Evolutionary conservation across 2,113 vertebrate species (phyloP), one percentile per base, ranked within the genome.

Genomic region (Tychaedon coryphoeus): DNA sequence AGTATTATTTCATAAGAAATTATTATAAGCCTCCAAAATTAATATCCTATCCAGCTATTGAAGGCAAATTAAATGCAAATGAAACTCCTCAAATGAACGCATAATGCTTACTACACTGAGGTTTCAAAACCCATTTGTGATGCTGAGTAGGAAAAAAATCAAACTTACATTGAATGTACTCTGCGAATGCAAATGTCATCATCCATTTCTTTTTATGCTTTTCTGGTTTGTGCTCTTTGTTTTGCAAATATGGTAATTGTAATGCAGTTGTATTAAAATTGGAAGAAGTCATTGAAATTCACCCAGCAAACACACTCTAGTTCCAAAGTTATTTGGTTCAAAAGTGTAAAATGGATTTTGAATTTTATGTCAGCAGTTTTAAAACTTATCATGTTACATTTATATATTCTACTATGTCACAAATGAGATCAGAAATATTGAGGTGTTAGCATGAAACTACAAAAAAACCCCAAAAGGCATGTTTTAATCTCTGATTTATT

Each of bases 51-150:
- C 65, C 58, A 90, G 25, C 23, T 6, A 94, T 67, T 92, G 82
- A 90, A 95, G 47, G 83, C 61, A 93, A 95, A 96, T 96, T 74
- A 95, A 90, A 97, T 97, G 95, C 91, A 97, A 97, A 96, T 95
- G 85, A 76, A 90, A 89, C 42, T 80, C 33, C 69, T 88, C 83
- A 94, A 93, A 95, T 87, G 87, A 96, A 67, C 8, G 4, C 65
- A 79, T 90, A 93, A 90, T 90, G 57, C 83, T 88, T 90, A 73
- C 87, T 79, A 50, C 65, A 75, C 29, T 85, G 79, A 90, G 66
- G 60, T 86, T 96, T 86, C 86, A 81, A 94, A 96, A 91, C 71
- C 83, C 77, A 82, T 96, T 96, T 96, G 50, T 78, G 88, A 80
- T 75, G 65, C 72, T 84, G 85, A 95, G 36, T 47, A 85, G 84